These are phyloP conservation scores for Micrasema longulum DNA, from an alignment of 1,140 invertebrate genomes.

Conservation along the genomic window DNA sequence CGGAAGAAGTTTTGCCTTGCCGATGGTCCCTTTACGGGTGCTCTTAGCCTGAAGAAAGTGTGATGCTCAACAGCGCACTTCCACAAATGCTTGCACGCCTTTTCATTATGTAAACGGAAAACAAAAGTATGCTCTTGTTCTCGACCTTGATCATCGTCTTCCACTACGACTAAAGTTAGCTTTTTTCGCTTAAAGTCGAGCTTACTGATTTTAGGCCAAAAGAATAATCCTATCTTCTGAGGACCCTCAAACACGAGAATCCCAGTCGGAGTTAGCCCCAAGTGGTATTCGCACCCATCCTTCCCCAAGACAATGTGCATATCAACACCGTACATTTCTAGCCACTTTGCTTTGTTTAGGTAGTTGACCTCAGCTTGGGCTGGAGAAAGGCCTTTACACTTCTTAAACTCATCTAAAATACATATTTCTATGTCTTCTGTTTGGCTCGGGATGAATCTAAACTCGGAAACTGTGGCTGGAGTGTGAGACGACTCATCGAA, in stretches of 20 bases:
- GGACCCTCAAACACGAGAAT: slow-evolving; percentile 96
- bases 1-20: slow-evolving; percentile 95
- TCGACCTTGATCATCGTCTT: slow-evolving; percentile 94
- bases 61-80: slow-evolving; percentile 99
- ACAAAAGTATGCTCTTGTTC: slow-evolving; percentile 96
- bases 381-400: slow-evolving; percentile 84
- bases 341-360: slow-evolving; percentile 94
- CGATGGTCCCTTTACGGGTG: slow-evolving; percentile 89
- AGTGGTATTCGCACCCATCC: slow-evolving; percentile 94
- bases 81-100: slow-evolving; percentile 99
- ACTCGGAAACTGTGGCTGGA: slow-evolving; percentile 96
- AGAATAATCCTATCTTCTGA: slow-evolving; percentile 98
- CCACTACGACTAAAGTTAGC: slow-evolving; percentile 93
- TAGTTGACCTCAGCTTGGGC: slow-evolving; percentile 95
- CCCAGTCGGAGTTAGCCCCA: slow-evolving; percentile 97
- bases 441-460: slow-evolving; percentile 94
- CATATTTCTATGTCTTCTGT: slow-evolving; percentile 93
- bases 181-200: slow-evolving; percentile 97
- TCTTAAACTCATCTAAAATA: slow-evolving; percentile 91
- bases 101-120: slow-evolving; percentile 92
- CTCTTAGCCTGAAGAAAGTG: slow-evolving; percentile 95
- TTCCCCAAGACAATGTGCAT: slow-evolving; percentile 96
- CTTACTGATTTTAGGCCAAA: slow-evolving; percentile 96
- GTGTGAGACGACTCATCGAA: slow-evolving; percentile 92
- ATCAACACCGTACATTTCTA: slow-evolving; percentile 98